Evolutionary conservation across 2,888 invertebrate genomes (phyloP), one percentile per base, ranked within the genome.

Genomic region (Blastobasis lacticolella): DNA sequence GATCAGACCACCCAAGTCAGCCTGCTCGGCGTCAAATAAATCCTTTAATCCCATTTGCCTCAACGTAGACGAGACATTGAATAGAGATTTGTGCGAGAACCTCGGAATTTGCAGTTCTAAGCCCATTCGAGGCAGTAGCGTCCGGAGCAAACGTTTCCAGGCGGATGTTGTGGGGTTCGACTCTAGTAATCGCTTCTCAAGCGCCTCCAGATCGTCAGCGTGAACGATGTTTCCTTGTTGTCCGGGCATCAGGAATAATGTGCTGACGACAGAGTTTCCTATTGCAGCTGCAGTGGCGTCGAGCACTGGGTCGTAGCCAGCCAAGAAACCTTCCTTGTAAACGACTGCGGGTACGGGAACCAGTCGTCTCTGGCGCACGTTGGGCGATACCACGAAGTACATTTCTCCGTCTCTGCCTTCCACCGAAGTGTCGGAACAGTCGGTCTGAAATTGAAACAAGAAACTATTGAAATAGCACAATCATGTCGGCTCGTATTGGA

Each of bases 331-430:
- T 5, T 88, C 88, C 59, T 92, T 91, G 83, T 93, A 95, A 0
- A 95, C 93, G 0, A 93, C 94, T 0, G 96, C 95, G 0, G 96
- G 96, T 4, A 96, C 93, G 0, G 95, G 95, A 1, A 96, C 92
- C 5, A 96, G 82, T 48, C 95, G 91, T 38, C 94, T 90, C 73
- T 95, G 94, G 37, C 95, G 90, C 3, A 94, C 92, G 6, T 93
- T 93, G 0, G 94, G 95, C 45, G 93, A 92, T 0, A 94, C 95
- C 38, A 94, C 95, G 77, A 95, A 96, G 77, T 95, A 95, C 90
- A 95, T 91, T 80, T 96, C 95, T 0, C 95, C 95, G 64, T 95
- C 95, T 49, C 95, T 90, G 37, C 94, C 94, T 43, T 92, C 91
- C 0, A 92, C 92, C 0, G 94, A 94, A 4, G 92, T 93, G 38